phyloP scores from a whole-genome alignment of 2,888 invertebrate species.

The Stenurella melanura region DNA sequence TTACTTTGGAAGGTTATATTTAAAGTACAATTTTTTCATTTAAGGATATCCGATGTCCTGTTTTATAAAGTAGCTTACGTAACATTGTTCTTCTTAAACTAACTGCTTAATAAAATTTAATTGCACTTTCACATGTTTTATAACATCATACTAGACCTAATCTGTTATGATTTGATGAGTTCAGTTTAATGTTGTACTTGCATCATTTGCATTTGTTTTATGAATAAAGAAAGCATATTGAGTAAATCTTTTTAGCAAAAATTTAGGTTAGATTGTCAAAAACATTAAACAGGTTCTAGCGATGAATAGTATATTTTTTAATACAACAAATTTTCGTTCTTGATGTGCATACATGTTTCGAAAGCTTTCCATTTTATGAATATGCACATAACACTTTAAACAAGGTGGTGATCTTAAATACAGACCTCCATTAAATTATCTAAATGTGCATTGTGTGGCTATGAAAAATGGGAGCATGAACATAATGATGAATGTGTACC shows the following conservation, averaged over 20 bases:
- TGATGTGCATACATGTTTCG: background rate
- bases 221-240: background rate
- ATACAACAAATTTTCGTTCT: background rate
- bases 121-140: background rate
- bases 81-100: background rate
- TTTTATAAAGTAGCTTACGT: background rate
- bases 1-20: background rate
- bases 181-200: background rate
- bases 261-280: background rate
- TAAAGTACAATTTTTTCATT: background rate
- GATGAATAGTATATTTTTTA: background rate
- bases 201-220: slow-evolving; percentile 4
- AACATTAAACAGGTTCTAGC: background rate
- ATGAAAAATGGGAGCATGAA: too few species aligned
- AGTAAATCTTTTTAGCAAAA: background rate
- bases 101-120: background rate
- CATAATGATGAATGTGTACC: too few species aligned
- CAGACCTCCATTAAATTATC: too few species aligned
- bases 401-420: too few species aligned
- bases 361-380: too few species aligned
- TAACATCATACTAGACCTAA: background rate
- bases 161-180: background rate
- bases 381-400: too few species aligned
- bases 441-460: too few species aligned
- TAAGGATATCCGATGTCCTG: background rate